A percentile compares a stretch with the other conserved stretches of the same genome.
phyloP scores from a whole-genome alignment of 2,888 invertebrate genomes.

The Thymelicus sylvestris region DNA sequence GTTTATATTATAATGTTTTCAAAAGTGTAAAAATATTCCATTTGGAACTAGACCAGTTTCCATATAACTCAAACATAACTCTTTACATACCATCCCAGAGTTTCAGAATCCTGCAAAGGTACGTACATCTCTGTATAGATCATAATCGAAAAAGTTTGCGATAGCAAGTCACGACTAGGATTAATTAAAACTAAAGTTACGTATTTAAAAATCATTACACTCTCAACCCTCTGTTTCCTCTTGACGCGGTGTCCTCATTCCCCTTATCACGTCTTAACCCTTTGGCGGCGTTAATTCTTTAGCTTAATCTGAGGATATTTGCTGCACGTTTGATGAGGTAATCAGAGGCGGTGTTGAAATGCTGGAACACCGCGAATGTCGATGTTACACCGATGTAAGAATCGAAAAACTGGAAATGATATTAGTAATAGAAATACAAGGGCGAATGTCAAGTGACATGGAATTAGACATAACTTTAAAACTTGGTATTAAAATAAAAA shows the following conservation, averaged over 20 bases:
- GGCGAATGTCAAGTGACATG: too few species aligned
- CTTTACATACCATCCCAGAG: too few species aligned
- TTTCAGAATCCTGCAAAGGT: too few species aligned
- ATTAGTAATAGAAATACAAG: neutral
- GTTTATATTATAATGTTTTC: too few species aligned
- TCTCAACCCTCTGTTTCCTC: neutral
- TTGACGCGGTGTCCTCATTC: slow-evolving; percentile 20
- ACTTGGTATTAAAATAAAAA: too few species aligned
- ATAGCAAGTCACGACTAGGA: neutral
- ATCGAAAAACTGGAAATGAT: slow-evolving; percentile 25
- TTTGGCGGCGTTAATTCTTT: slow-evolving; percentile 61
- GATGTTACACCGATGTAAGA: slow-evolving; percentile 32
- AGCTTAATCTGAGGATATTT: slow-evolving; percentile 70
- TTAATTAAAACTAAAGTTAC: neutral
- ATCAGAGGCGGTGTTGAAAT: slow-evolving; percentile 70
- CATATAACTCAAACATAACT: too few species aligned
- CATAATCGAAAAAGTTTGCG: neutral
- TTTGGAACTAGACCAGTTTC: too few species aligned
- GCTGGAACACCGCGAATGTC: slow-evolving; percentile 58
- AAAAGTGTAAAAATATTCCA: too few species aligned
- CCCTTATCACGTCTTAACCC: slow-evolving; percentile 43
- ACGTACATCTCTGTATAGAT: too few species aligned
- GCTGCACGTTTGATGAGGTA: slow-evolving; percentile 64
- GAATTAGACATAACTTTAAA: too few species aligned
- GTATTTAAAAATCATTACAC: slow-evolving; percentile 24